Evolutionary conservation across 1,140 invertebrate species (phyloP), one percentile per base, ranked within the genome.

Genomic region (Helicoverpa zea): DNA sequence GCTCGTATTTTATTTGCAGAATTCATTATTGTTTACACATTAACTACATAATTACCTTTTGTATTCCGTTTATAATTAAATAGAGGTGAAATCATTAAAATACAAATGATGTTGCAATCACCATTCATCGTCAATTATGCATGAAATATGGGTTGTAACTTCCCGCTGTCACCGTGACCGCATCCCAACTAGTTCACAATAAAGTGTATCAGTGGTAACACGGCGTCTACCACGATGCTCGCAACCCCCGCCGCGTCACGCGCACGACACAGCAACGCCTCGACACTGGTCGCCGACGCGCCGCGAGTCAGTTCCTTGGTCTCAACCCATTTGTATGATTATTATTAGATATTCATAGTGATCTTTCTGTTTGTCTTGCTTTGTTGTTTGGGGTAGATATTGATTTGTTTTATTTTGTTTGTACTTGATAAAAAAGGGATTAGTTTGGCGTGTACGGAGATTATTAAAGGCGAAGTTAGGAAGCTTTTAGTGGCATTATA

Each of bases 311-410:
- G 49, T 70, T 18, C 3, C 66, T 12, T 54, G 49, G 66, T 70
- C 13, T n/a, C 10, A 35, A 18, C n/a, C 23, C 66, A 70, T 70
- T 70, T 51, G 66, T 70, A 52, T 70, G 66, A 70, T 70, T 18
- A 66, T 70, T 74, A 74, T 74, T 73, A 16, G 23, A 73, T 73
- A 56, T 56, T 70, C 49, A 70, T 58, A 30, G 52, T 59, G 72
- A 58, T 74, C 54, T 47, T 66, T 66, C 43, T 74, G 52, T 74
- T 58, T 58, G 70, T 30, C 52, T 35, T 58, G 58, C 58, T 72
- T 73, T 58, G 18, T 73, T 73, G 52, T 43, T 56, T n/a, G 70
- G 29, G 13, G 14, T 68, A 23, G 7, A 43, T 35, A 16, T 43
- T 30, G 52, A 29, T 56, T 30, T 58, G 13, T 43, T 4, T 56